Base-by-base conservation (phyloP, 1,140 invertebrate genomes). In the Thaumetopoea pityocampa region DNA sequence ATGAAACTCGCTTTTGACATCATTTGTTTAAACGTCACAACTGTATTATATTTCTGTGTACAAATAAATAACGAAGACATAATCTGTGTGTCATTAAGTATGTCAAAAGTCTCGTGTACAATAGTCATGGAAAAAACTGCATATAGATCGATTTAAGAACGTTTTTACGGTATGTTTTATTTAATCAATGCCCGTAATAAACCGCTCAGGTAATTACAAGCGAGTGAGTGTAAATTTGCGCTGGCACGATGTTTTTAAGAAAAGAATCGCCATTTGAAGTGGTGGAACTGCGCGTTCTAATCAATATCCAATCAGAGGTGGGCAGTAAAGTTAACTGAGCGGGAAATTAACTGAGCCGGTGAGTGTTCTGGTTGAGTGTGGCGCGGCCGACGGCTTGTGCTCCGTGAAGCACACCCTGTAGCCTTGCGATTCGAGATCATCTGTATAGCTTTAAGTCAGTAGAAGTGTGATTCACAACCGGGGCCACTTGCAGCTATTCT, bases 311-410 rank as follows among this genome's bases (percentile, higher is more conserved):
- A 82, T 82, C 78, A 82, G 58, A 50, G 63, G 46, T 15, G 23
- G 52, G 72, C 49, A 63, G 66, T 82, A 82, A 82, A 82, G 66
- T 78, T 82, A 82, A 82, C 78, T 79, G 76, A 82, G 56, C 78
- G 72, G 51, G 74, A 82, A 82, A 82, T 82, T 82, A 77, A 76
- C 59, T 68, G 49, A 44, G 51, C 38, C 42, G 33, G 51, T 29
- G 32, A 33, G 43, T 29, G 45, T 37, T 24, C 27, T 45, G 50
- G 37, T 34, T 41, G 35, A 12, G 29, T 55, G 35, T 43, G 22
- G n/a, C 26, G 23, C 18, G 15, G 14, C 14, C 23, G 5, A 8
- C 11, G 23, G n/a, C n/a, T n/a, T n/a, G n/a, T n/a, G n/a, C n/a
- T n/a, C n/a, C n/a, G n/a, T n/a, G n/a, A n/a, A n/a, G n/a, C n/a